Conservation (phyloP, 1,140 invertebrate genomes). For the Trinorchestia longiramus region DNA sequence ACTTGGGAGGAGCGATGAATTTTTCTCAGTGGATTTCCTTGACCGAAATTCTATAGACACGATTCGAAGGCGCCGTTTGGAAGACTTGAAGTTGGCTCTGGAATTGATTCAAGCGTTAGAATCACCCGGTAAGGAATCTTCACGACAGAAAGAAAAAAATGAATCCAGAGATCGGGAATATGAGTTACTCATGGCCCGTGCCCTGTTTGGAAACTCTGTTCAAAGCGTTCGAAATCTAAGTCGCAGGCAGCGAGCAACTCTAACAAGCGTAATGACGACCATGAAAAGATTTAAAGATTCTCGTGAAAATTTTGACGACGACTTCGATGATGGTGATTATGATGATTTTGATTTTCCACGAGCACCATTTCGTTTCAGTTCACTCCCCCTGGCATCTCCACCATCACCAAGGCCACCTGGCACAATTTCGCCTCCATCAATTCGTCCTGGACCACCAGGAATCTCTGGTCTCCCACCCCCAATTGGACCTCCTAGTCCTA, state of each 20-base stretch:
- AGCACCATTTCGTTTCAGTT: not conserved
- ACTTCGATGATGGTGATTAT: not conserved
- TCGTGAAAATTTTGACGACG: constrained; percentile 17
- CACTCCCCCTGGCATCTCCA: not conserved
- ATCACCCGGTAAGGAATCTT: not conserved
- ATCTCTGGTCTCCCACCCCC: not conserved
- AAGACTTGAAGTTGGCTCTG: constrained; percentile 16
- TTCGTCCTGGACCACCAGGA: not conserved
- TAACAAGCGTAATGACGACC: not conserved
- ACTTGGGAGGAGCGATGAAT: not conserved
- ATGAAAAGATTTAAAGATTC: constrained; percentile 12
- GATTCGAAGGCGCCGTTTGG: constrained; percentile 42
- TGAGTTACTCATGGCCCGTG: constrained; percentile 5
- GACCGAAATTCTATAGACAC: not conserved
- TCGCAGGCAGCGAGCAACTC: not conserved
- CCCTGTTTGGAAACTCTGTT: not conserved
- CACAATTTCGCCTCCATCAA: not conserved
- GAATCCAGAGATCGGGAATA: not conserved
- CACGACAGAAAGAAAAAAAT: not conserved
- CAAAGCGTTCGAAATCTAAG: not conserved
- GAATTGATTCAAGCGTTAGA: constrained; percentile 30
- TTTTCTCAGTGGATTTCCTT: constrained; percentile 3
- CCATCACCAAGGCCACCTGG: not conserved
- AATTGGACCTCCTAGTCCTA: not conserved
- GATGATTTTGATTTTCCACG: not conserved